Percentiles rank a stretch among this genome's conserved stretches.
These are phyloP conservation scores for Diplazon laetatorius DNA, from an alignment of 2,888 invertebrate genomes.

Conservation along the genomic window DNA sequence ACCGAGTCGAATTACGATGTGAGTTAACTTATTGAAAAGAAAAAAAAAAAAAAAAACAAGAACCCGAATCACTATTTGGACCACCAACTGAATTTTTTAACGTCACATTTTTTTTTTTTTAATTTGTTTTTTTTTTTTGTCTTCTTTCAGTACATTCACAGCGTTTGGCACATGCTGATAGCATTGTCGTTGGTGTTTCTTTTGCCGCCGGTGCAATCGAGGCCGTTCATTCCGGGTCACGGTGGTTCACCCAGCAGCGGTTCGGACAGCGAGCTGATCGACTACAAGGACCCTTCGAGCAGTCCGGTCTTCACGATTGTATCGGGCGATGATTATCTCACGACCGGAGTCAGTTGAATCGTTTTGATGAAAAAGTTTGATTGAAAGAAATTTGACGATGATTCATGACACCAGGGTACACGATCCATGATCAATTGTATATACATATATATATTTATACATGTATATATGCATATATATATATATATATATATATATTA, in stretches of 20 bases:
- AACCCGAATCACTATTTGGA: neutral
- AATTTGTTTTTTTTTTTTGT: too few relatives aligned
- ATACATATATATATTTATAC: too few relatives aligned
- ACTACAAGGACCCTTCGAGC: conserved; percentile 70
- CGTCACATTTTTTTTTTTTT: neutral
- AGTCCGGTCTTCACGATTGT: conserved; percentile 74
- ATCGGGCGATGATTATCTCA: conserved; percentile 64
- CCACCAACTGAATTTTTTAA: neutral
- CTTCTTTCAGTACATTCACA: conserved; percentile 84
- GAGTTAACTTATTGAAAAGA: too few relatives aligned
- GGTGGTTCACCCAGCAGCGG: conserved; percentile 59
- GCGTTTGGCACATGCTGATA: conserved; percentile 85
- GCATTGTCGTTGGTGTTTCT: conserved; percentile 85
- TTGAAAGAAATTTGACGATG: too few relatives aligned
- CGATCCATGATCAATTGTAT: conserved; percentile 10
- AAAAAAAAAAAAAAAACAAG: neutral
- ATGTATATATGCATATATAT: too few relatives aligned
- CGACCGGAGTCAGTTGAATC: conserved; percentile 66
- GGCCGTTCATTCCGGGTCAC: conserved; percentile 34
- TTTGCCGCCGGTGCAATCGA: conserved; percentile 80
- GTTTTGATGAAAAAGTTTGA: neutral
- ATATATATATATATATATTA: too few relatives aligned
- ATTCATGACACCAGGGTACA: conserved; percentile 57
- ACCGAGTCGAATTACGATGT: conserved; percentile 85
- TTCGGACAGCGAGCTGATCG: conserved; percentile 72